These are phyloP conservation scores for Lycorma delicatula DNA, from an alignment of 1,140 invertebrate genomes.

Conservation along the genomic window DNA sequence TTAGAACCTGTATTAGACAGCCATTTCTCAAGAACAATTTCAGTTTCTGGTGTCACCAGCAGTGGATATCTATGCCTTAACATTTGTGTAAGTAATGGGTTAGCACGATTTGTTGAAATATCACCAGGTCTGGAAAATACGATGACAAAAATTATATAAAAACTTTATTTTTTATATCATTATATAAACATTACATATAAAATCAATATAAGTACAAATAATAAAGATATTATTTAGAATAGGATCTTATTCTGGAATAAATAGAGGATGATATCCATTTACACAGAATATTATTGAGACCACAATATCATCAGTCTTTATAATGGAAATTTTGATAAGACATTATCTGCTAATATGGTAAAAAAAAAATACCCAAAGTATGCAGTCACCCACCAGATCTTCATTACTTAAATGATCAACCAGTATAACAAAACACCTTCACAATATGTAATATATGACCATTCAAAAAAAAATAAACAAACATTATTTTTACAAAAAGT, in stretches of 20 bases:
- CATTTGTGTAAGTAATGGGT: constrained; percentile 66
- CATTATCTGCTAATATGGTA: too few relatives aligned
- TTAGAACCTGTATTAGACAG: constrained; percentile 36
- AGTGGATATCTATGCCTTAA: constrained; percentile 68
- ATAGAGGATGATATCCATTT: neutral
- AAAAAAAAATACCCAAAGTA: too few relatives aligned
- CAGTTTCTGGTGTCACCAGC: constrained; percentile 45
- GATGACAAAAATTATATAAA: constrained; percentile 5
- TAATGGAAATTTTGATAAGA: too few relatives aligned
- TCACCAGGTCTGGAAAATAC: constrained; percentile 44
- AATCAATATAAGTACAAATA: neutral
- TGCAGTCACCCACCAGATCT: too few relatives aligned
- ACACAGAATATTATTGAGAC: neutral
- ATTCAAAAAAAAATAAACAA: too few relatives aligned
- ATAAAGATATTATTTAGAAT: neutral
- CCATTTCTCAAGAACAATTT: constrained; percentile 47
- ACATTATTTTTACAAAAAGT: too few relatives aligned
- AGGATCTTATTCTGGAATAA: neutral
- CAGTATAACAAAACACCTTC: too few relatives aligned
- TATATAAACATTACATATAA: neutral
- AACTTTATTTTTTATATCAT: neutral
- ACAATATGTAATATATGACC: too few relatives aligned
- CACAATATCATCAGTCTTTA: too few relatives aligned
- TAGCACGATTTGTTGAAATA: constrained; percentile 78
- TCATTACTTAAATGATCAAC: too few relatives aligned